These are phyloP conservation scores for Platysteira castanea DNA, from an alignment of 2,113 vertebrate genomes.

Conservation along the genomic window DNA sequence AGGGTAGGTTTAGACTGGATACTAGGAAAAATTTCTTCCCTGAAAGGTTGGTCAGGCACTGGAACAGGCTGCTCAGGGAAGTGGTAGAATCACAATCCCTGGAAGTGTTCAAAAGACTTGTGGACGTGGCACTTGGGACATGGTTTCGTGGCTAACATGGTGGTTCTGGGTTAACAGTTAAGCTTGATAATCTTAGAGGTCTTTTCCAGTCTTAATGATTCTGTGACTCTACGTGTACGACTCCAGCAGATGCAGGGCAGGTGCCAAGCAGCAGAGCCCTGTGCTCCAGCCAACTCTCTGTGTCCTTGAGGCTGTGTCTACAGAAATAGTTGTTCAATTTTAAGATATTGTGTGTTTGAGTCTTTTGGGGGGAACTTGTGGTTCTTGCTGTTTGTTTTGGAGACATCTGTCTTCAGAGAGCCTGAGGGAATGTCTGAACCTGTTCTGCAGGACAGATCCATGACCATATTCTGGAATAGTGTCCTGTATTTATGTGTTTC, in stretches of 20 bases:
- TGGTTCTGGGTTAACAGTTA: no score
- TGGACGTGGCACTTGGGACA: neutral
- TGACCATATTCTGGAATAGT: neutral
- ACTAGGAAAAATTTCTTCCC: neutral
- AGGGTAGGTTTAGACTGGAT: neutral
- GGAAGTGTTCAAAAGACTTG: neutral
- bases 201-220: neutral
- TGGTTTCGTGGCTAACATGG: accelerated
- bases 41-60: neutral
- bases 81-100: neutral
- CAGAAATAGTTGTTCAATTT: neutral
- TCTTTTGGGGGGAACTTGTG: neutral
- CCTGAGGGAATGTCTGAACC: neutral
- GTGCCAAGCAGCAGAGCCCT: neutral
- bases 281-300: neutral
- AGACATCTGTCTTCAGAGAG: neutral
- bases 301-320: neutral
- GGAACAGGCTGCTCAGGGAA: neutral
- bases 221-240: neutral
- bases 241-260: neutral
- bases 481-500: neutral
- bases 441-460: neutral
- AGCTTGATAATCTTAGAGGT: no score
- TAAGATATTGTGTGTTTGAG: neutral
- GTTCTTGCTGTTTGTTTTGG: neutral